Conservation (phyloP, 2,888 invertebrate species). For the Agrochola macilenta region DNA sequence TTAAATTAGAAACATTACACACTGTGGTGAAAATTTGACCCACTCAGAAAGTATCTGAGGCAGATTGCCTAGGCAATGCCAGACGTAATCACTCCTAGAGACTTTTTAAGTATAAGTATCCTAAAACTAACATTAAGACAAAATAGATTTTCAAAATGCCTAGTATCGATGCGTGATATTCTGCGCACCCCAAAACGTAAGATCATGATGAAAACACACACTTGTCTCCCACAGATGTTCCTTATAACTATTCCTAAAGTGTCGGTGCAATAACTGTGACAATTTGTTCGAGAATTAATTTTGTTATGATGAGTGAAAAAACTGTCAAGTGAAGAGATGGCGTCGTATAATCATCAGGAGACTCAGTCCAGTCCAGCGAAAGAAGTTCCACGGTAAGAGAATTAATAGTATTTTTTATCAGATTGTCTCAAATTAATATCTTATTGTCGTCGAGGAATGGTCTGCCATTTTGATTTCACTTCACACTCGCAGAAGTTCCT, state of each 20-base stretch:
- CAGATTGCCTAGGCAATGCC: neutral
- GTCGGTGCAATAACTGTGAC: constrained; percentile 63
- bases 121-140: neutral
- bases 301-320: constrained; percentile 73
- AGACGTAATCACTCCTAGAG: neutral
- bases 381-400: constrained; percentile 82
- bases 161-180: constrained; percentile 10
- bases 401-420: neutral
- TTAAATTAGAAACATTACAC: neutral
- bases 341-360: constrained; percentile 83
- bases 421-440: neutral
- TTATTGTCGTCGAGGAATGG: neutral
- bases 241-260: constrained; percentile 62
- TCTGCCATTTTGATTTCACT: neutral
- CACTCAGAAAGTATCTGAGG: neutral
- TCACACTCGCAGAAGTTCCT: neutral
- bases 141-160: neutral
- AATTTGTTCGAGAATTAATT: constrained; percentile 42
- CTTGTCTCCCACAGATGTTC: constrained; percentile 65
- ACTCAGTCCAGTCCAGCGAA: constrained; percentile 86
- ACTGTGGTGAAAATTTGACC: neutral
- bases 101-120: neutral
- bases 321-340: constrained; percentile 77
- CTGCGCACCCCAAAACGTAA: constrained; percentile 28
- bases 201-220: constrained; percentile 9